Conservation (phyloP, 2,797 vertebrate genomes). For the Dallia pectoralis region DNA sequence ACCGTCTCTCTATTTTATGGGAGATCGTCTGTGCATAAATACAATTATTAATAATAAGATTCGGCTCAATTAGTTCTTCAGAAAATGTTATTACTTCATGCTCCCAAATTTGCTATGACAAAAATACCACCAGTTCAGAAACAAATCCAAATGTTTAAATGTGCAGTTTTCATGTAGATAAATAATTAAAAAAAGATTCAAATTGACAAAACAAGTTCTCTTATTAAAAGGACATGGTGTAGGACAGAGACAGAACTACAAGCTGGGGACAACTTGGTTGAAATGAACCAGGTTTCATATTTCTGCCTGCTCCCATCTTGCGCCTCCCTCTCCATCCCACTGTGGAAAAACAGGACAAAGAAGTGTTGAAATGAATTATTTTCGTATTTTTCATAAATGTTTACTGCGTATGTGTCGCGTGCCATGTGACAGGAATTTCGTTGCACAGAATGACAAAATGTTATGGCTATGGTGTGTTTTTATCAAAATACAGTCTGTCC, state of each 20-base stretch:
- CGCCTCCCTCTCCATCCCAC: slow-evolving; percentile 55
- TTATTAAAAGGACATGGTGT: slow-evolving; percentile 37
- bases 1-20: slow-evolving; percentile 7
- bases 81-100: background rate
- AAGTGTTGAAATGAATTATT: background rate
- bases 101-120: no score
- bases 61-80: slow-evolving; percentile 17
- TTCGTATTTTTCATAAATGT: no score
- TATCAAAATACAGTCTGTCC: background rate
- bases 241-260: slow-evolving; percentile 49
- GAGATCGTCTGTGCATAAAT: background rate
- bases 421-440: no score
- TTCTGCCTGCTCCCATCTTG: slow-evolving; percentile 60
- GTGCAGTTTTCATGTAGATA: background rate
- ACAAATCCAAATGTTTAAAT: slow-evolving; percentile 18
- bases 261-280: slow-evolving; percentile 57
- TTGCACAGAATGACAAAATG: no score
- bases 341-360: slow-evolving; percentile 10
- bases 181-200: slow-evolving; percentile 26
- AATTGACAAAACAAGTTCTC: slow-evolving; percentile 33
- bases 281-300: slow-evolving; percentile 72
- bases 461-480: background rate
- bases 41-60: background rate
- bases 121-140: background rate
- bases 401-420: no score